Evolutionary conservation across 2,797 vertebrate species (phyloP).

Genomic region (Hydrophis major): DNA sequence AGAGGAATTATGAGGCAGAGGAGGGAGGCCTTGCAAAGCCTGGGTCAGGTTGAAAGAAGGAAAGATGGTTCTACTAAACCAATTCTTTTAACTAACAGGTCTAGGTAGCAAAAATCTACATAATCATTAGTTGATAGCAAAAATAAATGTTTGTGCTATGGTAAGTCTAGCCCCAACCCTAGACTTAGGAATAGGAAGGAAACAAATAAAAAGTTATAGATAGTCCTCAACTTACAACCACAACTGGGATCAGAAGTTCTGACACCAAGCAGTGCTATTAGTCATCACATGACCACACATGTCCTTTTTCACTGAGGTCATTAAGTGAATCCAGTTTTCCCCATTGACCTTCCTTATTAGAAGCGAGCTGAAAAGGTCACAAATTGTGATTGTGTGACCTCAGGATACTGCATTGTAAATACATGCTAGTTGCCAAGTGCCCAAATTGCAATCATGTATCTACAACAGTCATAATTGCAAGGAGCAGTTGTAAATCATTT

Average conservation of each 20-base stretch:
- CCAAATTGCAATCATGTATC: background rate
- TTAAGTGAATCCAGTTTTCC: background rate
- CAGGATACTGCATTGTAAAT: background rate
- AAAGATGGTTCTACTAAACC: background rate
- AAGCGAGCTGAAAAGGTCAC: background rate
- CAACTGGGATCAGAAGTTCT: background rate
- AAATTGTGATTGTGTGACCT: background rate
- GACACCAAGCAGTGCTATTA: background rate
- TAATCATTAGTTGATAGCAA: background rate
- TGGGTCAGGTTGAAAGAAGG: background rate
- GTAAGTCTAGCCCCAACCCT: background rate
- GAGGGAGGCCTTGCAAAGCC: background rate
- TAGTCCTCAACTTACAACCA: background rate
- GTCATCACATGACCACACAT: background rate
- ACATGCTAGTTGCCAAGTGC: background rate
- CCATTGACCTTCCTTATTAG: background rate
- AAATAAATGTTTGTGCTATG: background rate
- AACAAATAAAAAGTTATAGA: background rate
- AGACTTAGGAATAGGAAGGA: background rate
- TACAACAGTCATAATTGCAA: background rate
- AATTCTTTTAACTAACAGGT: background rate
- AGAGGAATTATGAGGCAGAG: background rate
- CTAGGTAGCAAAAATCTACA: background rate
- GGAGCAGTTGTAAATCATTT: background rate
- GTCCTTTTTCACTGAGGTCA: background rate